Evolutionary conservation across 2,888 invertebrate genomes (phyloP), one percentile per base, ranked within the genome.

Genomic region (Pelosia muscerda): DNA sequence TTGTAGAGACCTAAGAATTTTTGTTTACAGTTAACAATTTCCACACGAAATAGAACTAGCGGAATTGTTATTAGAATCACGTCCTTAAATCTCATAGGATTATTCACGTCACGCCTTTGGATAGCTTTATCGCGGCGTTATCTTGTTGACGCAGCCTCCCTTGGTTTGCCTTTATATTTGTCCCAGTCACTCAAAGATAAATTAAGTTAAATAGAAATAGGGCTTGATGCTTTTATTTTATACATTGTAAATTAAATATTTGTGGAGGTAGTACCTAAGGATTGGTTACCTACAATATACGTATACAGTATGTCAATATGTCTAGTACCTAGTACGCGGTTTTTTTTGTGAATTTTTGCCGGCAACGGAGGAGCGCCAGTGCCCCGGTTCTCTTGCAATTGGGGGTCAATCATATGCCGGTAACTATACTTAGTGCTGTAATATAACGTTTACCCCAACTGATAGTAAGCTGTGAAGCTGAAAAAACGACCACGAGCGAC

Each of bases 61-160:
- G 54, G 34, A 73, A 65, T 83, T 82, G 66, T 72, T 77, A 84
- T 81, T 76, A 72, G 63, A 69, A 73, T 81, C 83, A 84, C 83
- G 83, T 82, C 63, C 72, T 72, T 69, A 79, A 80, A 78, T 77
- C 81, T 78, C 74, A 58, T 65, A 57, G 77, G 76, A 76, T 82
- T 84, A 85, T 85, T 84, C 85, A 60, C 77, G 71, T 81, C 86
- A 84, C 85, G 85, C 74, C 69, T 68, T 59, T 57, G 68, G 69
- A 84, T 81, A 77, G 81, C 81, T 86, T 84, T 84, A 86, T 85
- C 84, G 82, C 73, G 28, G 72, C 74, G 76, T 81, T 84, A 82
- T 84, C 80, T 78, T 84, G 83, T 78, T 73, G 72, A 73, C 74
- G 72, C 77, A 75, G 77, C 65, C 70, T 66, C 69, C 62, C 60